phyloP scores from a whole-genome alignment of 2,888 invertebrate genomes.

The Pristionchus mayeri region DNA sequence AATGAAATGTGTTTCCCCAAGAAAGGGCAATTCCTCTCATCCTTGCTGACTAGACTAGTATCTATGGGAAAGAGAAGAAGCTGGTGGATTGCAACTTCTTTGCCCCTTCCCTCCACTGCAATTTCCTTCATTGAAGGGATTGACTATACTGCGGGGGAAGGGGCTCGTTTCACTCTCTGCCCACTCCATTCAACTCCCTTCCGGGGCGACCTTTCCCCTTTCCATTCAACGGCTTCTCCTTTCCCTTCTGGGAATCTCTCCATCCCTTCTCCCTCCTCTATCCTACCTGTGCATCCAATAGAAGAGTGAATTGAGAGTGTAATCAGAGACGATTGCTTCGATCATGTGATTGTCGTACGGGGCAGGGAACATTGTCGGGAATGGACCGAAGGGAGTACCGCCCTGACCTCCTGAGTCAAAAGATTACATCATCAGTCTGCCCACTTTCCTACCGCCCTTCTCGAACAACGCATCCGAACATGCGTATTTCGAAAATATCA shows the following conservation, averaged over 20 bases:
- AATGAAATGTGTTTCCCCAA: too few species aligned
- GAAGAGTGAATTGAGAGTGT: conserved; percentile 72
- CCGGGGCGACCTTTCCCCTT: neutral
- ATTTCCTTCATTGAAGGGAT: neutral
- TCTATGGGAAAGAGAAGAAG: neutral
- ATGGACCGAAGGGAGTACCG: conserved; percentile 72
- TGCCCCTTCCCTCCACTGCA: neutral
- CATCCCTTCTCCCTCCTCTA: too few species aligned
- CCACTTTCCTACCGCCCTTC: neutral
- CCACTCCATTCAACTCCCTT: neutral
- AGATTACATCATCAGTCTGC: neutral
- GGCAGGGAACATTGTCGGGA: conserved; percentile 71
- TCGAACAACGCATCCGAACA: too few species aligned
- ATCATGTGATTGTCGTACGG: conserved; percentile 69
- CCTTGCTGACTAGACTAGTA: neutral
- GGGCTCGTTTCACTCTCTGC: neutral
- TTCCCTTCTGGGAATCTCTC: too few species aligned
- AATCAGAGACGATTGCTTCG: conserved; percentile 71
- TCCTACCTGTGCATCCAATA: conserved; percentile 65
- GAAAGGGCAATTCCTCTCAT: neutral
- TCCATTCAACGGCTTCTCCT: too few species aligned
- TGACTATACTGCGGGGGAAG: conserved; percentile 4
- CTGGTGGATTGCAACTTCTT: neutral
- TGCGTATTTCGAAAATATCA: too few species aligned
- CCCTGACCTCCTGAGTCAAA: conserved; percentile 42